phyloP scores from a whole-genome alignment of 2,797 vertebrate species.

The Micropoecilia bifurca region DNA sequence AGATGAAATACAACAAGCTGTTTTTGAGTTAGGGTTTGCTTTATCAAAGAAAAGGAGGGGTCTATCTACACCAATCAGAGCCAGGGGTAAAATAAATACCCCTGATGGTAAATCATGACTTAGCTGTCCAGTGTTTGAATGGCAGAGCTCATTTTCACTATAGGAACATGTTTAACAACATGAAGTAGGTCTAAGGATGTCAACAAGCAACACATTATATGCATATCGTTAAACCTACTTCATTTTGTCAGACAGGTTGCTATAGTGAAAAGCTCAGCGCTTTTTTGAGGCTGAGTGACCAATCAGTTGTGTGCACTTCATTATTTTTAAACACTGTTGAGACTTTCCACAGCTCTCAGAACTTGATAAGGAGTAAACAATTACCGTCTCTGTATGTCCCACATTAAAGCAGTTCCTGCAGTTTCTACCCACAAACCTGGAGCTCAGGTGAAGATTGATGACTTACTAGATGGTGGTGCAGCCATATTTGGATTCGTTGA shows the following conservation, averaged over 20 bases:
- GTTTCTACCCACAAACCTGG: neutral
- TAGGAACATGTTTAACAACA: too few relatives aligned
- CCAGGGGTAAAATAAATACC: too few relatives aligned
- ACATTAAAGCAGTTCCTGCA: constrained; percentile 23
- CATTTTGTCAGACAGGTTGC: too few relatives aligned
- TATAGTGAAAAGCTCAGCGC: neutral
- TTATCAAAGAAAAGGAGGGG: neutral
- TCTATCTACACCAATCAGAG: neutral
- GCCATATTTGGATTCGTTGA: constrained; percentile 42
- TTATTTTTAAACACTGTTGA: constrained; percentile 50
- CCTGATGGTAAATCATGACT: too few relatives aligned
- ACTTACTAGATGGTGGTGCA: constrained; percentile 23
- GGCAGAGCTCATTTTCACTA: too few relatives aligned
- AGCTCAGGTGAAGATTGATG: constrained; percentile 21
- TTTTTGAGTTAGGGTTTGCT: neutral
- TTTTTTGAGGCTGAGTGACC: constrained; percentile 27
- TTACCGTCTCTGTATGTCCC: constrained; percentile 44
- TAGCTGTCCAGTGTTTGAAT: too few relatives aligned
- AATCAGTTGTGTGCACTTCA: constrained; percentile 38
- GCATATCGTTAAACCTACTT: too few relatives aligned
- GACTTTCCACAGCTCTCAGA: constrained; percentile 37
- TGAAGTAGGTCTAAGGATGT: too few relatives aligned
- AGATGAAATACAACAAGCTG: too few relatives aligned
- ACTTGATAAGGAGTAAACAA: constrained; percentile 56
- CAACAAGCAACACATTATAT: too few relatives aligned